phyloP scores from a whole-genome alignment of 2,113 vertebrate species.

The Bubo scandiacus region DNA sequence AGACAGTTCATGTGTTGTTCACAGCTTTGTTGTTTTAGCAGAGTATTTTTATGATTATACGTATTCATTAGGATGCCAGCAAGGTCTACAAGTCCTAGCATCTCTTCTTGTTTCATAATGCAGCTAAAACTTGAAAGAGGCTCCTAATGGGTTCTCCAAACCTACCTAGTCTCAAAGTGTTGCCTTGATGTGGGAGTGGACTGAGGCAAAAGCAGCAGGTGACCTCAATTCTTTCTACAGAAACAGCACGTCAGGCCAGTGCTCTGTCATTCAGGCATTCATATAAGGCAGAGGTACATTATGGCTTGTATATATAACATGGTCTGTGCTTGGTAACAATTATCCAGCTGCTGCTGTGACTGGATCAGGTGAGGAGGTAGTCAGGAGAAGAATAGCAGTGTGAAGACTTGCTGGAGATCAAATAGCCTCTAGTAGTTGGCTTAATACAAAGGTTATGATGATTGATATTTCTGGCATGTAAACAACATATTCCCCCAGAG shows the following conservation, averaged over 20 bases:
- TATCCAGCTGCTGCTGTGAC: background rate
- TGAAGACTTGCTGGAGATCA: background rate
- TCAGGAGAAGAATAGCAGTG: background rate
- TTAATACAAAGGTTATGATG: background rate
- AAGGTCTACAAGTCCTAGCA: background rate
- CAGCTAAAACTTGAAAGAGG: background rate
- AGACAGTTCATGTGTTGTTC: background rate
- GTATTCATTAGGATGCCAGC: background rate
- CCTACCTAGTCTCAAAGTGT: background rate
- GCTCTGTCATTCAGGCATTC: background rate
- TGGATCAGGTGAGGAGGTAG: background rate
- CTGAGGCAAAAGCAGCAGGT: background rate
- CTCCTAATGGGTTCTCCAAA: background rate
- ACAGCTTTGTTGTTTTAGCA: background rate
- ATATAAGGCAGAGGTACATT: background rate
- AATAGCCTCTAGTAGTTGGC: background rate
- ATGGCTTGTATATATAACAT: rapidly evolving
- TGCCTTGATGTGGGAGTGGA: background rate
- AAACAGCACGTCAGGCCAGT: rapidly evolving
- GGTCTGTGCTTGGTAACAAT: background rate
- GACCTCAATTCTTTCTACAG: background rate
- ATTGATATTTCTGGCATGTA: background rate
- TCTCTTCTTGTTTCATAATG: background rate
- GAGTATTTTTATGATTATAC: background rate
- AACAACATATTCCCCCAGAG: background rate